phyloP scores from a whole-genome alignment of 2,888 invertebrate genomes.

The Drosophila tripunctata region DNA sequence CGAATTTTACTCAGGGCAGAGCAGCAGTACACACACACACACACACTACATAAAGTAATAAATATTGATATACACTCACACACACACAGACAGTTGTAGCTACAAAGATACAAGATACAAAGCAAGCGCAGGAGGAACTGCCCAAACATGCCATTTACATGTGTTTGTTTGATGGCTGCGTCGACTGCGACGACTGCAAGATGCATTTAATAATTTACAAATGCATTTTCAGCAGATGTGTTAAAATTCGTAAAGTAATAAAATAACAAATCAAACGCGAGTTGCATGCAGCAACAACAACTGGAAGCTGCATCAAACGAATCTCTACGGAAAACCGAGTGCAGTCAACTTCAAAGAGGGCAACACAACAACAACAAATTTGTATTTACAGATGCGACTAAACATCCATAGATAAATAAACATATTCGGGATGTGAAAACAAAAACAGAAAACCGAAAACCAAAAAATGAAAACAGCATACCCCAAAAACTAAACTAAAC shows the following conservation, averaged over 20 bases:
- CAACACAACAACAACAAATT: slow-evolving; percentile 27
- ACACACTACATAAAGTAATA: slow-evolving; percentile 58
- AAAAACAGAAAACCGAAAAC: neutral
- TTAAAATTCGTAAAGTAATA: slow-evolving; percentile 84
- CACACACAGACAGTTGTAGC: slow-evolving; percentile 12
- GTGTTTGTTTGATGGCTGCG: slow-evolving; percentile 57
- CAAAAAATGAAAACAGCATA: neutral
- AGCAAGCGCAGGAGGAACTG: slow-evolving; percentile 31
- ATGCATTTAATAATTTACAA: slow-evolving; percentile 77
- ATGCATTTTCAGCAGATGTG: slow-evolving; percentile 83
- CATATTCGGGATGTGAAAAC: slow-evolving; percentile 24
- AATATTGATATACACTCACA: slow-evolving; percentile 70
- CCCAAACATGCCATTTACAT: slow-evolving; percentile 71
- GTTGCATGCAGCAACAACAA: slow-evolving; percentile 21
- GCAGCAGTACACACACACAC: slow-evolving; percentile 9
- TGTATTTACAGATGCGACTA: slow-evolving; percentile 76
- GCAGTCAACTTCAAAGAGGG: slow-evolving; percentile 55
- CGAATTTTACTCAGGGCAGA: slow-evolving; percentile 47
- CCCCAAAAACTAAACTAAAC: neutral
- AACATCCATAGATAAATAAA: slow-evolving; percentile 63
- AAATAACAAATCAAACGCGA: slow-evolving; percentile 79
- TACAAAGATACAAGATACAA: slow-evolving; percentile 19
- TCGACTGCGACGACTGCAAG: slow-evolving; percentile 35
- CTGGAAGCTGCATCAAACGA: slow-evolving; percentile 50
- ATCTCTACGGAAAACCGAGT: slow-evolving; percentile 16